Base-by-base conservation (phyloP, 2,888 invertebrate genomes). In the Neelides folsomi region DNA sequence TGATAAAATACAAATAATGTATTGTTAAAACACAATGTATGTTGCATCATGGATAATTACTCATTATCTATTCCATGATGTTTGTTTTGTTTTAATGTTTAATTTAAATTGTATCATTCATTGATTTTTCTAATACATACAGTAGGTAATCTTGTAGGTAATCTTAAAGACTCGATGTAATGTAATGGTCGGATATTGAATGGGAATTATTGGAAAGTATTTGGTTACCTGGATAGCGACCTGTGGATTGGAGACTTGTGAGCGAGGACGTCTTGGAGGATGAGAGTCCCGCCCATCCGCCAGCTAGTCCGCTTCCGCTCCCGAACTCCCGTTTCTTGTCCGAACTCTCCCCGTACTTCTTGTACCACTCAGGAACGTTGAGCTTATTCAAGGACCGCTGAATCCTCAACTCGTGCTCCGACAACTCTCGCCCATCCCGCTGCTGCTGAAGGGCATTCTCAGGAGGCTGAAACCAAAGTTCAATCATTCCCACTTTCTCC, bases 301-400 rank as follows among this genome's bases (percentile, higher is more conserved):
- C 63, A 8, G 63, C 63, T 20, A 64, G 49, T 20, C 63, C 61
- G 20, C 59, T 51, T 13, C 57, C 57, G 56, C 63, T 63, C 36
- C 63, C 63, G 49, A 60, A 63, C 27, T 58, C 55, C 7, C 27
- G 3, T 12, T 45, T 48, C 39, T 52, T 47, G 42, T 18, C 47
- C 7, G 27, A 27, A 27, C 27, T 27, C 27, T 27, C 27, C 27
- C 55, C 57, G 51, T 59, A 81, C 69, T 80, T 82, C 70, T 82
- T 82, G 75, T 82, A 93, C 94, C 94, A 94, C 71, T 93, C 90
- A 59, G 94, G 94, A 59, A 94, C 83, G 74, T 90, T 87, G 66
- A 94, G 81, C 69, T 89, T 87, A 73, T 90, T 90, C 68, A 94
- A 74, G 48, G 93, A 93, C 66, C 89, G 82, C 72, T 90, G 87